Conservation (phyloP, 2,113 vertebrate genomes). For the Delphinapterus leucas region DNA sequence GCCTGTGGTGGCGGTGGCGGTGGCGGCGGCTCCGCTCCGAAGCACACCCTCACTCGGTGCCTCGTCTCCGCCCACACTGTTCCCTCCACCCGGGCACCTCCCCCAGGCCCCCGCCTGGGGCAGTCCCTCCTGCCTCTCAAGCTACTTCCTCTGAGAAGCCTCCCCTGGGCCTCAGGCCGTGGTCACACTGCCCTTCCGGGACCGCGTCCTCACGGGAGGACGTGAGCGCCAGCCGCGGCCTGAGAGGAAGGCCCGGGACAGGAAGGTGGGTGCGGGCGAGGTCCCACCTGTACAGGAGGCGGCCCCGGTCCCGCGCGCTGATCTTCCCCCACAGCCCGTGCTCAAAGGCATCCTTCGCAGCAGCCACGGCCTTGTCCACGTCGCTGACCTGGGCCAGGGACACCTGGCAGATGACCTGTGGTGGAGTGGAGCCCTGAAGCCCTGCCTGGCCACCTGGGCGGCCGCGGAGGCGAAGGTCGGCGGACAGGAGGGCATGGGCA, state of each 20-base stretch:
- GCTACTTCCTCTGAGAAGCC: background rate
- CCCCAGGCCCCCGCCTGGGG: background rate
- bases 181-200: background rate
- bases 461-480: background rate
- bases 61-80: background rate
- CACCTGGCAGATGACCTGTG: conserved; percentile 86
- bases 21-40: too few species aligned
- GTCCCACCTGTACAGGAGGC: conserved; percentile 84
- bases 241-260: background rate
- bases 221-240: too few species aligned
- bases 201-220: background rate
- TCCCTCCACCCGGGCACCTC: background rate
- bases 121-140: background rate
- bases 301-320: conserved; percentile 85
- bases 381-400: conserved; percentile 84
- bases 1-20: too few species aligned
- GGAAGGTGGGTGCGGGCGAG: background rate
- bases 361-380: conserved; percentile 88
- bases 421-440: background rate
- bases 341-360: conserved; percentile 89
- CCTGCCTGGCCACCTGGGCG: background rate
- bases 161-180: background rate
- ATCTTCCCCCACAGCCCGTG: conserved; percentile 87
- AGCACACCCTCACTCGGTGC: background rate
- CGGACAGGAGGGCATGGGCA: background rate